These are phyloP conservation scores for Montipora capitata DNA, from an alignment of 92 coral and sea anemone species.

Conservation along the genomic window DNA sequence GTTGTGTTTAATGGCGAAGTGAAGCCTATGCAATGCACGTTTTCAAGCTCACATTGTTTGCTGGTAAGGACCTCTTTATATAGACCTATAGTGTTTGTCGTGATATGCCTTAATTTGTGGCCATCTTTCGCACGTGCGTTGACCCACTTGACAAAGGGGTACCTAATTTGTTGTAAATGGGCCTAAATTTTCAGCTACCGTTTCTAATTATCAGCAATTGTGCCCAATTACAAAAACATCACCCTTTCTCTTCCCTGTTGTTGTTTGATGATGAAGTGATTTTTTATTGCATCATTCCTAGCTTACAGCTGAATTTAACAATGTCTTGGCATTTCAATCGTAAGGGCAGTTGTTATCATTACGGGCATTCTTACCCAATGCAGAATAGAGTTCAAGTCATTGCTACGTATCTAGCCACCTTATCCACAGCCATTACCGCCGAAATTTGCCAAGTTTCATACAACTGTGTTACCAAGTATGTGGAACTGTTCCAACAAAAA, in stretches of 20 bases:
- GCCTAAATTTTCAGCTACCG: too few relatives aligned
- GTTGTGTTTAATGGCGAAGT: conserved; percentile 21
- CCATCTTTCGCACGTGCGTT: too few relatives aligned
- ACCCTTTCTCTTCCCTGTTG: too few relatives aligned
- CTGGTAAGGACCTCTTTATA: neutral
- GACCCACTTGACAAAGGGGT: too few relatives aligned
- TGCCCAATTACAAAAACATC: too few relatives aligned
- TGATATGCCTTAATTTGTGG: too few relatives aligned
- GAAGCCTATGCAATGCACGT: conserved; percentile 1
- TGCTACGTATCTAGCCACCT: conserved; percentile 15
- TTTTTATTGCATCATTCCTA: too few relatives aligned
- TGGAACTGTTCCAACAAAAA: conserved; percentile 15
- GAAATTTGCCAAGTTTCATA: conserved; percentile 35
- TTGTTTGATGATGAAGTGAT: too few relatives aligned
- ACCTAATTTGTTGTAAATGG: too few relatives aligned
- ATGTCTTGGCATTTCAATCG: conserved; percentile 34
- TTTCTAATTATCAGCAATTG: too few relatives aligned
- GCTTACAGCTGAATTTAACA: conserved; percentile 13
- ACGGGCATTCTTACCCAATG: conserved; percentile 51
- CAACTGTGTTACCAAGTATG: conserved; percentile 19
- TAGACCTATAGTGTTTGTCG: neutral
- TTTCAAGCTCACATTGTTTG: conserved; percentile 8
- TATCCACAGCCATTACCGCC: conserved; percentile 23
- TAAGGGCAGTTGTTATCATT: conserved; percentile 20
- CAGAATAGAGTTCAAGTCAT: conserved; percentile 44